phyloP scores from a whole-genome alignment of 1,140 invertebrate species.

The Drosophila kikkawai region DNA sequence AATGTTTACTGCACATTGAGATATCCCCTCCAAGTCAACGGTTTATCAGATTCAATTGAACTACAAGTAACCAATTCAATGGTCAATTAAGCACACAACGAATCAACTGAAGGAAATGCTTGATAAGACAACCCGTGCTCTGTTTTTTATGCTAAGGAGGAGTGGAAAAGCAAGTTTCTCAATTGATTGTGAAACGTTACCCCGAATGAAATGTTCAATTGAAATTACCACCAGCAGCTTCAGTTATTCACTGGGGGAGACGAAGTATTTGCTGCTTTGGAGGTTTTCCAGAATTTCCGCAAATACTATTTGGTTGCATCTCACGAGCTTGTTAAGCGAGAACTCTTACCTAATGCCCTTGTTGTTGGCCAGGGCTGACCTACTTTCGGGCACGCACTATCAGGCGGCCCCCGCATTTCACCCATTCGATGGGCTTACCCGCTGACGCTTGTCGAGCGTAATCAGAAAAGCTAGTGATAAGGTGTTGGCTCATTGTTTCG shows the following conservation, averaged over 20 bases:
- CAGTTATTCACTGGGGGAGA: slow-evolving; percentile 5
- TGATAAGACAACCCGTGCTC: neutral
- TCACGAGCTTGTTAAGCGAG: slow-evolving; percentile 8
- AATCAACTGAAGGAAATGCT: neutral
- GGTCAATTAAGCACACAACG: slow-evolving; percentile 1
- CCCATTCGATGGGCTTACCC: slow-evolving; percentile 49
- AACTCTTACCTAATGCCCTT: slow-evolving; percentile 36
- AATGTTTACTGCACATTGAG: neutral
- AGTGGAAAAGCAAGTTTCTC: slow-evolving; percentile 6
- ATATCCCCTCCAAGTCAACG: neutral
- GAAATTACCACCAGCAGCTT: slow-evolving; percentile 23
- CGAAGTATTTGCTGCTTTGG: neutral
- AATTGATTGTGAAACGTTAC: slow-evolving; percentile 32
- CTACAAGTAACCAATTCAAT: slow-evolving; percentile 12
- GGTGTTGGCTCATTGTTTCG: slow-evolving; percentile 7
- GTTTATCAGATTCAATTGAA: neutral
- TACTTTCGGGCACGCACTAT: slow-evolving; percentile 55
- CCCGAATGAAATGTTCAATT: slow-evolving; percentile 13
- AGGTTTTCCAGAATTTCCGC: slow-evolving; percentile 1
- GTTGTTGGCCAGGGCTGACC: slow-evolving; percentile 45
- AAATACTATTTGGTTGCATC: slow-evolving; percentile 16
- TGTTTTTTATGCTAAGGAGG: slow-evolving; percentile 1
- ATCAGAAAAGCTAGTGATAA: slow-evolving; percentile 49
- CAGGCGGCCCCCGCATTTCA: slow-evolving; percentile 17
- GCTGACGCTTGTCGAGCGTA: slow-evolving; percentile 22